Evolutionary conservation across 1,140 invertebrate species (phyloP).

Genomic region (Drosophila sp.): DNA sequence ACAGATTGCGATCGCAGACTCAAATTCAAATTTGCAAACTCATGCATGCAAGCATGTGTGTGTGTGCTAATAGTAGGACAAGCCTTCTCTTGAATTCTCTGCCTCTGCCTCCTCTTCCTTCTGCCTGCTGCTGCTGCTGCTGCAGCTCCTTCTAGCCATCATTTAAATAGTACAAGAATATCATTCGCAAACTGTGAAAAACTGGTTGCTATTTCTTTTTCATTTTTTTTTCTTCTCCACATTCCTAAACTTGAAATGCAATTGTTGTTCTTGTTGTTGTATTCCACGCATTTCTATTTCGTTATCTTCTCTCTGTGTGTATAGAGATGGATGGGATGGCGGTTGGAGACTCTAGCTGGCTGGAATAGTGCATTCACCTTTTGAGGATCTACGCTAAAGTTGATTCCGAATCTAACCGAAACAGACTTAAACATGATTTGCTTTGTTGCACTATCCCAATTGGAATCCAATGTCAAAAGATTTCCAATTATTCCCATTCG

Average conservation of each 20-base stretch:
- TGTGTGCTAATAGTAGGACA: slow-evolving; percentile 18
- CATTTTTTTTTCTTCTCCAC: slow-evolving; percentile 25
- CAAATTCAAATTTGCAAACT: slow-evolving; percentile 58
- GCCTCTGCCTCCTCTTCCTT: background rate
- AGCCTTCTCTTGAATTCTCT: slow-evolving; percentile 11
- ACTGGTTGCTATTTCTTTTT: slow-evolving; percentile 38
- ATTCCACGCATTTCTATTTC: slow-evolving; percentile 15
- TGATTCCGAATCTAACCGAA: no score
- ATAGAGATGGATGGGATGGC: slow-evolving; percentile 7
- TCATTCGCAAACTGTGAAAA: slow-evolving; percentile 35
- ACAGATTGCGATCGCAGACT: slow-evolving; percentile 37
- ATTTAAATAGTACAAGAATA: slow-evolving; percentile 56
- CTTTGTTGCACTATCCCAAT: no score
- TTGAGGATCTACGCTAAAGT: no score
- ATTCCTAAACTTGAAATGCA: slow-evolving; percentile 35
- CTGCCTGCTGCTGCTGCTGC: background rate
- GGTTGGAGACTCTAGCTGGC: background rate
- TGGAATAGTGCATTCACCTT: background rate
- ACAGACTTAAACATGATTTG: no score
- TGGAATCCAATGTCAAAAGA: no score
- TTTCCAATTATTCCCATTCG: no score
- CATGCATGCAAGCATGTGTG: slow-evolving; percentile 41
- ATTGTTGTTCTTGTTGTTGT: slow-evolving; percentile 35
- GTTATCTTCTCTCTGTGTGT: slow-evolving; percentile 14
- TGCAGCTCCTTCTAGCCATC: slow-evolving; percentile 21